phyloP scores from a whole-genome alignment of 2,888 invertebrate genomes.

The Amiota mariae region DNA sequence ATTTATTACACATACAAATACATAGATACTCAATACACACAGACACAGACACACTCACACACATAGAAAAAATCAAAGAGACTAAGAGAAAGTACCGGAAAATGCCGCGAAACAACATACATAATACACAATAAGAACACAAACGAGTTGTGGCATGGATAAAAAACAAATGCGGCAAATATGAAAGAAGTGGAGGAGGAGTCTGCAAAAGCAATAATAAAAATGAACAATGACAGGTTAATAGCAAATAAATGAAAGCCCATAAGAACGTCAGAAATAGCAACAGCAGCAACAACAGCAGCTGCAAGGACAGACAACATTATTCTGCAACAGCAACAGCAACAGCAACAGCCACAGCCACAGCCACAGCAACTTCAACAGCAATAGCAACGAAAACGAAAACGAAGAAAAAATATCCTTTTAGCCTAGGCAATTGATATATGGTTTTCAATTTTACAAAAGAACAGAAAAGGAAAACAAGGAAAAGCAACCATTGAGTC shows the following conservation, averaged over 20 bases:
- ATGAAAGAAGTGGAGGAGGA: conserved; percentile 38
- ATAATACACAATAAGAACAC: conserved; percentile 38
- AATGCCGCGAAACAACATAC: conserved; percentile 58
- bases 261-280: conserved; percentile 56
- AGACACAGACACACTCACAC: conserved; percentile 32
- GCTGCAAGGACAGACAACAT: conserved; percentile 27
- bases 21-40: conserved; percentile 20
- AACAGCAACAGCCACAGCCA: conserved; percentile 28
- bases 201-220: conserved; percentile 57
- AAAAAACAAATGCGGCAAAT: conserved; percentile 15
- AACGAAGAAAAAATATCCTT: conserved; percentile 50
- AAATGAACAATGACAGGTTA: conserved; percentile 73
- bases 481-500: conserved; percentile 46
- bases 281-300: conserved; percentile 31
- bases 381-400: conserved; percentile 26
- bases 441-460: conserved; percentile 69
- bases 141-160: background rate
- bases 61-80: conserved; percentile 18
- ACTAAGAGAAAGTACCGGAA: conserved; percentile 52
- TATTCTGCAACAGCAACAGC: conserved; percentile 28
- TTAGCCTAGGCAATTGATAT: conserved; percentile 68
- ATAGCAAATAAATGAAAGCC: conserved; percentile 72
- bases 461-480: background rate
- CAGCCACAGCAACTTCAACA: conserved; percentile 13
- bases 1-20: conserved; percentile 62